Base-by-base conservation (phyloP, 2,113 vertebrate genomes). In the Ciconia maguari region DNA sequence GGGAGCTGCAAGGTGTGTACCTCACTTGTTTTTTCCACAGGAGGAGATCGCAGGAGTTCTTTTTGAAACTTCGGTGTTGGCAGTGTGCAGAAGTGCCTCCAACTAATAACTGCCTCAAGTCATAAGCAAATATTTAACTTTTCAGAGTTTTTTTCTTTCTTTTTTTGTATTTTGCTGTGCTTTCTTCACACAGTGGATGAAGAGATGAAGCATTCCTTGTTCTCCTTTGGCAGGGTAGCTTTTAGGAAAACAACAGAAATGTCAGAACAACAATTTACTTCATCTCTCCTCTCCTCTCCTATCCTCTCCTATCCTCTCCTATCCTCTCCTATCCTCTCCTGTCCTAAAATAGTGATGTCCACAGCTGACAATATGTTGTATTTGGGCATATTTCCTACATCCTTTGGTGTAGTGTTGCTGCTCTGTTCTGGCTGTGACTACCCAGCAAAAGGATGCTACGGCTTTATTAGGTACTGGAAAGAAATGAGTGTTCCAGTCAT, bases 401-500 rank as follows among this genome's bases (percentile, higher is more conserved):
- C 41, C 34, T 65, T 36, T 32, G 34, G 20, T 49, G 76, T 12
- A 2, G 0, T 6, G 22, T 32, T 76, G 7, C 36, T 69, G n/a
- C 34, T 27, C 34, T 41, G 4, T 51, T 57, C 29, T 54, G 70
- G 5, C 27, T 81, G 51, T 60, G 83, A 9, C 11, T 26, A 3
- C 29, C 10, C 48, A 49, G 34, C 32, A 21, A 3, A 26, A 77
- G 66, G 34, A 16, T 1, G 2, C 15, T 10, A 0, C 0, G 3
- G 2, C 16, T 91, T 87, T 65, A 9, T 16, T 19, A 18, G 0
- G 2, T 4, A 4, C 19, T 38, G 41, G 41, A 26, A 76, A 32
- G 27, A 72, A 86, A 49, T 2, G 3, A 34, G 6, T 10, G 24
- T 85, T 82, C 30, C 61, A 58, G 16, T 24, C 74, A 58, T 8